Evolutionary conservation across 2,797 vertebrate genomes (phyloP).

Genomic region (Lutjanus campechanus): DNA sequence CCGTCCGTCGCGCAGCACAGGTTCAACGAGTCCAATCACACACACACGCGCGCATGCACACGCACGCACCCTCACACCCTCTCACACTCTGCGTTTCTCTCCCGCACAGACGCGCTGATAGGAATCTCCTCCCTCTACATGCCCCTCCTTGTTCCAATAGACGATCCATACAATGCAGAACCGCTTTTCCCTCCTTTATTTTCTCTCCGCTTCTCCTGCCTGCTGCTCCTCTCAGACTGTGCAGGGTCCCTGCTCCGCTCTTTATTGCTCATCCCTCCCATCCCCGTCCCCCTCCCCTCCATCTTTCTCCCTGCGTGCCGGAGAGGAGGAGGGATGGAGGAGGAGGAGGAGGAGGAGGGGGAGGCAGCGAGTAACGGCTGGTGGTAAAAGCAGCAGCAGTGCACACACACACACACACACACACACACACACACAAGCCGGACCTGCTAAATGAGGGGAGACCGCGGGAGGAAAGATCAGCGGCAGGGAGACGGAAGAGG

Average conservation of each 20-base stretch:
- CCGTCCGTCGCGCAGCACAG: constrained; percentile 48
- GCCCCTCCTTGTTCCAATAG: constrained; percentile 79
- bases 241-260: constrained; percentile 75
- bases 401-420: constrained; percentile 36
- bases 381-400: constrained; percentile 61
- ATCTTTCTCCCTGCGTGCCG: constrained; percentile 58
- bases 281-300: constrained; percentile 67
- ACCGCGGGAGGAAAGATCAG: constrained; percentile 44
- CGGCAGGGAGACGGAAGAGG: constrained; percentile 18
- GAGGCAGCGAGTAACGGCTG: constrained; percentile 62
- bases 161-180: constrained; percentile 73
- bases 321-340: constrained; percentile 49
- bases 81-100: constrained; percentile 55
- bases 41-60: background rate
- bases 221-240: constrained; percentile 68
- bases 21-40: constrained; percentile 63
- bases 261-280: constrained; percentile 79
- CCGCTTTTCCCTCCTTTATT: constrained; percentile 47
- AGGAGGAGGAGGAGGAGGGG: constrained; percentile 56
- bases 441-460: constrained; percentile 59
- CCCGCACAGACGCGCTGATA: constrained; percentile 53
- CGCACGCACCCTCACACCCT: constrained; percentile 23
- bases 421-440: constrained; percentile 41
- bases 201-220: constrained; percentile 18
- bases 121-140: constrained; percentile 66